Base-by-base conservation (phyloP, 2,888 invertebrate genomes). In the Empis livida region DNA sequence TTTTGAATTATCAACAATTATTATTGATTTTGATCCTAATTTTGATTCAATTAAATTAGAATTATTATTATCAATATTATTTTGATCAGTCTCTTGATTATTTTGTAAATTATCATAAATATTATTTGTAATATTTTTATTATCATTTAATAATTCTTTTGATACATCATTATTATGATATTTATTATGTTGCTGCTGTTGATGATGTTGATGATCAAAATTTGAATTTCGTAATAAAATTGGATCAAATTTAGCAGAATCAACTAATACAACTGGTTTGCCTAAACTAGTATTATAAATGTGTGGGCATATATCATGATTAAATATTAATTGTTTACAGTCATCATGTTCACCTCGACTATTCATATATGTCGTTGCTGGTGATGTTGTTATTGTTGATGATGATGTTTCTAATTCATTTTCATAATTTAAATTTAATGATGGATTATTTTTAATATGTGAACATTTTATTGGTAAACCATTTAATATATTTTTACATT, bases 1-100 rank as follows among this genome's bases (percentile, higher is more conserved):
- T 43, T 49, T 41, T n/a, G 54, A 48, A 48, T 54, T 54, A 46
- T 54, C 52, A 30, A 54, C 47, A 45, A 53, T 51, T 23, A 51
- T 45, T 32, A 53, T 48, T 27, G 50, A 50, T 39, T 38, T 15
- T n/a, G 37, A 39, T n/a, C 16, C 13, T n/a, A 15, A 14, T 10
- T 41, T 13, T 27, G 10, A 11, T 41, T 35, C 15, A 31, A n/a
- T n/a, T n/a, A n/a, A n/a, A n/a, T n/a, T n/a, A n/a, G 13, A 32
- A 6, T 13, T 8, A 13, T 32, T 32, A 32, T 10, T 13, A 32
- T 32, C 10, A 32, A 13, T 32, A 32, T 8, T 35, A 35, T 35
- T 35, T n/a, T 35, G 10, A 35, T 35, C n/a, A 35, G 13, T 41
- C 16, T 20, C 17, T 16, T 16, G 2, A 16, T 16, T 38, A 35